A percentile compares a stretch with the other conserved stretches of the same genome.
phyloP scores from a whole-genome alignment of 1,140 invertebrate genomes.

The Popillia japonica region DNA sequence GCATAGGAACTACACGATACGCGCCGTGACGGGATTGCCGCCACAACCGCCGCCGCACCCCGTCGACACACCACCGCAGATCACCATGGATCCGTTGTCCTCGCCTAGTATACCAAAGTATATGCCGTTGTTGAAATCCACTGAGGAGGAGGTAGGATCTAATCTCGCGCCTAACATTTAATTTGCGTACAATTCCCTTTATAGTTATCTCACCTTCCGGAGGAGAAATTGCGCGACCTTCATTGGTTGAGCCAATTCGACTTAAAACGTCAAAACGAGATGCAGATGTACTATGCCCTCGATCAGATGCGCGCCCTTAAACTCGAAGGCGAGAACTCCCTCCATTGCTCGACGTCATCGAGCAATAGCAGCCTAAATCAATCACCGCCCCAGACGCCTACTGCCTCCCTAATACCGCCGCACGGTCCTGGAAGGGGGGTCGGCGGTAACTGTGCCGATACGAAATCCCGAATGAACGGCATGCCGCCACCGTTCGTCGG shows the following conservation, averaged over 20 bases:
- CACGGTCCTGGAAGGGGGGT: constrained; percentile 54
- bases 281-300: constrained; percentile 56
- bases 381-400: constrained; percentile 70
- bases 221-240: constrained; percentile 40
- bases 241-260: constrained; percentile 47
- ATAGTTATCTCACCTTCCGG: constrained; percentile 33
- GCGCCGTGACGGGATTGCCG: constrained; percentile 52
- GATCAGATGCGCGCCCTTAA: constrained; percentile 62
- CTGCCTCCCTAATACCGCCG: constrained; percentile 60
- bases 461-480: constrained; percentile 61
- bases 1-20: constrained; percentile 60
- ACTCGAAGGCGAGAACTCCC: constrained; percentile 62
- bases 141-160: constrained; percentile 46
- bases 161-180: neutral
- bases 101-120: constrained; percentile 44
- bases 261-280: constrained; percentile 60
- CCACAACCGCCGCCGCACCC: constrained; percentile 44
- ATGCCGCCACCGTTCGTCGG: constrained; percentile 57
- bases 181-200: no score
- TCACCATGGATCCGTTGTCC: constrained; percentile 45
- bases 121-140: constrained; percentile 31
- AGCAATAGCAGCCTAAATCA: constrained; percentile 67
- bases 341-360: constrained; percentile 68
- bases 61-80: constrained; percentile 35
- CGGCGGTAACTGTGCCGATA: constrained; percentile 57